These are phyloP conservation scores for Smutsia temminckii DNA, from an alignment of 2,797 vertebrate species.

Conservation along the genomic window DNA sequence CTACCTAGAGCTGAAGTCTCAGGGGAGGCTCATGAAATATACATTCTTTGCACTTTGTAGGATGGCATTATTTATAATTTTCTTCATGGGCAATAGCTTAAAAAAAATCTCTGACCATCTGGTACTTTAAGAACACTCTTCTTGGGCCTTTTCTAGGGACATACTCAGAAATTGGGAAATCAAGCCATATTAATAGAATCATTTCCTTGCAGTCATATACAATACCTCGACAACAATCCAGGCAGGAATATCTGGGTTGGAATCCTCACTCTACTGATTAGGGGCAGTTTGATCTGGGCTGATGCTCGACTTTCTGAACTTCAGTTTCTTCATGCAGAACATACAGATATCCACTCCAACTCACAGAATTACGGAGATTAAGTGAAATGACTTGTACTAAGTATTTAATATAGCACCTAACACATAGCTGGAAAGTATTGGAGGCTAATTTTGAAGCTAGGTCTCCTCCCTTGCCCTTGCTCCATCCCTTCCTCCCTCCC, in stretches of 20 bases:
- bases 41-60: background rate
- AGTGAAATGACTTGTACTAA: background rate
- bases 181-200: background rate
- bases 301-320: background rate
- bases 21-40: background rate
- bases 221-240: background rate
- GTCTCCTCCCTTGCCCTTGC: background rate
- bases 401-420: background rate
- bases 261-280: background rate
- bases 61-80: background rate
- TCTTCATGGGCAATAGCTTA: background rate
- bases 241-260: background rate
- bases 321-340: constrained; percentile 22
- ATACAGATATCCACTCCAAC: background rate
- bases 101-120: background rate
- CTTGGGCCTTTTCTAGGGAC: background rate
- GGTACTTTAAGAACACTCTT: background rate
- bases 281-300: background rate
- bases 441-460: constrained; percentile 19
- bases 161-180: background rate
- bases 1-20: background rate
- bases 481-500: background rate
- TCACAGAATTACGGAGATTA: background rate
- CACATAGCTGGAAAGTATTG: background rate
- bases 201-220: background rate